Evolutionary conservation across 2,888 invertebrate genomes (phyloP).

Genomic region (Halictus ligatus): DNA sequence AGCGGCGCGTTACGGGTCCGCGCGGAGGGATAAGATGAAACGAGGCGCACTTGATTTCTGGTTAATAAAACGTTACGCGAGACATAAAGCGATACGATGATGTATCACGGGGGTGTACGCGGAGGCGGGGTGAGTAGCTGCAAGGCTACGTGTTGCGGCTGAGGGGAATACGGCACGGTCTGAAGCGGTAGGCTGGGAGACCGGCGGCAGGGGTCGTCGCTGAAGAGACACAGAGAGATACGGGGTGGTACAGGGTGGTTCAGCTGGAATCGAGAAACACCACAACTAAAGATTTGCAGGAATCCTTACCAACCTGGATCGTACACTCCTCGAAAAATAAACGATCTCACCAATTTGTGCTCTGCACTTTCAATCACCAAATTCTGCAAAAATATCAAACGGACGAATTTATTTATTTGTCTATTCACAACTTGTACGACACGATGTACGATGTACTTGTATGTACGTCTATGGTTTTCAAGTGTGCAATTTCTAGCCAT

Average conservation of each 20-base stretch:
- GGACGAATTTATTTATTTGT: too few relatives aligned
- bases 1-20: neutral
- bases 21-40: neutral
- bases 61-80: slow-evolving; percentile 78
- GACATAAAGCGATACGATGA: slow-evolving; percentile 79
- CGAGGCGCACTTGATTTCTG: slow-evolving; percentile 74
- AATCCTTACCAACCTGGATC: neutral
- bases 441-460: too few relatives aligned
- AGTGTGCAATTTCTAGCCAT: too few relatives aligned
- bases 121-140: slow-evolving; percentile 42
- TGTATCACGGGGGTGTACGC: slow-evolving; percentile 66
- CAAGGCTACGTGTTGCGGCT: slow-evolving; percentile 68
- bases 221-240: neutral
- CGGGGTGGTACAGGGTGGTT: neutral
- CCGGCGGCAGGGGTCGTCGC: neutral
- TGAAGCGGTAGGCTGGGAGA: slow-evolving; percentile 9
- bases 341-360: neutral
- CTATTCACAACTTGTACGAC: too few relatives aligned
- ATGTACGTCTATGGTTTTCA: too few relatives aligned
- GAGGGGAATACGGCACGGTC: slow-evolving; percentile 34
- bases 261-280: neutral
- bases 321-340: neutral
- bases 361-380: neutral
- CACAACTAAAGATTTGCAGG: neutral
- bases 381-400: too few relatives aligned